Conservation (phyloP, 2,113 vertebrate genomes). For the Gymnorhina tibicen region DNA sequence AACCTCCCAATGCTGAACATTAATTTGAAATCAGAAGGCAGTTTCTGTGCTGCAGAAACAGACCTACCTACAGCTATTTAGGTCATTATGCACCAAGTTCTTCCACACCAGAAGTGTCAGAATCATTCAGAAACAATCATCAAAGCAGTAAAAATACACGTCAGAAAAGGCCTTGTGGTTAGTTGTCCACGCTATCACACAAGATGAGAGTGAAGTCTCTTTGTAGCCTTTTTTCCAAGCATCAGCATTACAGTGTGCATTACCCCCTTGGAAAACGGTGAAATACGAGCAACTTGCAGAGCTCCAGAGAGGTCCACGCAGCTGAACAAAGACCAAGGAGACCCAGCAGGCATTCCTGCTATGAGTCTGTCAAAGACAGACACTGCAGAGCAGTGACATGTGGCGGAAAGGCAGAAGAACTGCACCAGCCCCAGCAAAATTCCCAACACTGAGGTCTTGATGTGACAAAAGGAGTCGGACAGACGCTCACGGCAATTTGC, state of each 20-base stretch:
- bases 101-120: neutral
- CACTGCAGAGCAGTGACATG: neutral
- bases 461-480: neutral
- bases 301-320: neutral
- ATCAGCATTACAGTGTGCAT: neutral
- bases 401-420: neutral
- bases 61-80: neutral
- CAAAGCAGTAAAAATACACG: neutral
- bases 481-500: fast-evolving
- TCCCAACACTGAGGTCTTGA: neutral
- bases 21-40: neutral
- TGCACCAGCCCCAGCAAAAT: neutral
- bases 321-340: neutral
- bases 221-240: neutral
- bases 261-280: neutral
- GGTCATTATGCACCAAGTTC: neutral
- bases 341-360: neutral
- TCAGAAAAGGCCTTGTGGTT: neutral
- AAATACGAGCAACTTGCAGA: neutral
- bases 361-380: neutral
- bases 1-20: neutral
- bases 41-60: neutral
- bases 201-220: neutral
- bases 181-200: neutral
- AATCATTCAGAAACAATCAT: neutral